Conservation (phyloP, 2,113 vertebrate genomes). For the Zosterops pallidus region DNA sequence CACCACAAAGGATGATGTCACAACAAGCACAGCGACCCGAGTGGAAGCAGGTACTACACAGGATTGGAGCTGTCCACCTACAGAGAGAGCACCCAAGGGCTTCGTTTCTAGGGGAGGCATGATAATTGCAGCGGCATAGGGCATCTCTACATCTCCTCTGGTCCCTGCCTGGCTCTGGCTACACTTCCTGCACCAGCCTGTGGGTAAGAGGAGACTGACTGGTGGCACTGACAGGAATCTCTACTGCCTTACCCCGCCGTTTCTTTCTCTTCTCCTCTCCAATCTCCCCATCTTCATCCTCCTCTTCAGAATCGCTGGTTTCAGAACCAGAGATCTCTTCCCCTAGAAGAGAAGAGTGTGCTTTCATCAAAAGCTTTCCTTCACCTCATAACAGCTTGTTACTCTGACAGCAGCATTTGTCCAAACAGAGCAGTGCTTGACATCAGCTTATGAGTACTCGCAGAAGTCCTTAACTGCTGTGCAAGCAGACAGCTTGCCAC, state of each 20-base stretch:
- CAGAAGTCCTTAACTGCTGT: neutral
- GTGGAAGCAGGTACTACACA: slow-evolving; percentile 39
- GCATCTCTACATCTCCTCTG: neutral
- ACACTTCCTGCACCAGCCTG: neutral
- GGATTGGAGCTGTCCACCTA: neutral
- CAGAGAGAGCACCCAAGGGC: neutral
- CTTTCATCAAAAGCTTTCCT: neutral
- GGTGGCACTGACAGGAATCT: neutral
- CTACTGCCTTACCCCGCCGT: slow-evolving; percentile 81
- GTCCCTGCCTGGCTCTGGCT: neutral
- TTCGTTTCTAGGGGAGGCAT: slow-evolving; percentile 18
- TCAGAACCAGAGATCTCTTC: slow-evolving; percentile 98
- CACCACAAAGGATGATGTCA: neutral
- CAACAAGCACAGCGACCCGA: slow-evolving; percentile 27
- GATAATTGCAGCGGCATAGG: slow-evolving; percentile 32
- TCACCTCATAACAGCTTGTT: neutral
- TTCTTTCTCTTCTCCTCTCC: slow-evolving; percentile 88
- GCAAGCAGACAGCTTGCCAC: neutral
- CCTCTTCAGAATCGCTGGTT: slow-evolving; percentile 90
- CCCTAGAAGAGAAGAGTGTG: slow-evolving; percentile 69
- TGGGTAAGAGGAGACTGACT: neutral
- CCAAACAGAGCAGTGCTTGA: neutral
- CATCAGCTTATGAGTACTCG: neutral
- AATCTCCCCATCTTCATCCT: slow-evolving; percentile 86
- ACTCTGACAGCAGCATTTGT: neutral